Evolutionary conservation across 2,888 invertebrate genomes (phyloP).

Genomic region (Calliphora vomitoria): DNA sequence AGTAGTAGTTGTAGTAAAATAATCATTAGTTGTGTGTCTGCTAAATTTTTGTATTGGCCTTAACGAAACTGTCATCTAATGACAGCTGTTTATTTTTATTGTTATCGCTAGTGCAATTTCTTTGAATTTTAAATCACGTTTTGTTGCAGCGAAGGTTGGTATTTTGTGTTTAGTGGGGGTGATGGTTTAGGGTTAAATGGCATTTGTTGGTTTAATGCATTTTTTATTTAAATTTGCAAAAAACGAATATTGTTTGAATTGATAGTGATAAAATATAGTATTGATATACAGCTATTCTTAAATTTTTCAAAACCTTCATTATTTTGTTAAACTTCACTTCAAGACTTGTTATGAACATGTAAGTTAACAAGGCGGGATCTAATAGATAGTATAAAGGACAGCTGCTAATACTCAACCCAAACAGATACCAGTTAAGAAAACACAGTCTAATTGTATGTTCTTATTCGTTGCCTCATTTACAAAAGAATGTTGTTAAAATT

Average conservation of each 20-base stretch:
- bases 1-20: conserved; percentile 59
- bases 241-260: not conserved
- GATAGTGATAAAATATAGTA: not conserved
- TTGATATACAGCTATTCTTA: too few relatives aligned
- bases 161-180: not conserved
- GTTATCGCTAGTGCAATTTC: conserved; percentile 58
- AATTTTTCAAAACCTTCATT: too few relatives aligned
- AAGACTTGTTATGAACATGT: too few relatives aligned
- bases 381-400: too few relatives aligned
- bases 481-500: too few relatives aligned
- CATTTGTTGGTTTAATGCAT: not conserved
- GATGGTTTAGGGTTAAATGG: not conserved
- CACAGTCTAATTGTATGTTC: too few relatives aligned
- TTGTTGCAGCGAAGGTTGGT: not conserved
- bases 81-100: conserved; percentile 74
- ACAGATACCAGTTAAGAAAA: too few relatives aligned
- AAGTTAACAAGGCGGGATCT: too few relatives aligned
- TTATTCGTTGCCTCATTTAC: too few relatives aligned
- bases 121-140: conserved; percentile 60
- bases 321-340: too few relatives aligned
- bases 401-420: too few relatives aligned
- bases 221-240: conserved; percentile 19
- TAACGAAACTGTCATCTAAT: conserved; percentile 81
- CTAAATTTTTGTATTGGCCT: conserved; percentile 72
- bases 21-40: conserved; percentile 74